Percentiles rank a stretch among this genome's conserved stretches.
Evolutionary conservation across 2,797 vertebrate species (phyloP).

Genomic region (Phoebastria nigripes): DNA sequence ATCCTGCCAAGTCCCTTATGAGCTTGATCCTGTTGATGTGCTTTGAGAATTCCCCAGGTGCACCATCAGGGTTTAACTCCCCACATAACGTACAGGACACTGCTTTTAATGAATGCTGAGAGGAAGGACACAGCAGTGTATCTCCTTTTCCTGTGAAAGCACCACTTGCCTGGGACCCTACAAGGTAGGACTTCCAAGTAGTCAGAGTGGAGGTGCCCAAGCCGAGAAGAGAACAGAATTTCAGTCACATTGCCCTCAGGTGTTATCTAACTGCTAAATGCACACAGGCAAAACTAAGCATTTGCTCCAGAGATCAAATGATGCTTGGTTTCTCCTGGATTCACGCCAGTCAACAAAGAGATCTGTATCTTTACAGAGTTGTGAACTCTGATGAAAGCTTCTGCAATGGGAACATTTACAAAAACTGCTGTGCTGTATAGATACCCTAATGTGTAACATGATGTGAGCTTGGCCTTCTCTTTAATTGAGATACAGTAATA

Average conservation of each 20-base stretch:
- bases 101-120: not conserved
- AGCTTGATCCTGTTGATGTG: not conserved
- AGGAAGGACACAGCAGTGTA: not conserved
- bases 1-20: not conserved
- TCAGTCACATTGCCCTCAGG: not conserved
- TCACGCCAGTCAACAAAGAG: not conserved
- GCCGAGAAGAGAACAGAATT: not conserved
- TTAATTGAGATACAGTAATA: not conserved
- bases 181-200: not conserved
- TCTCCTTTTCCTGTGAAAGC: not conserved
- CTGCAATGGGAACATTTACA: not conserved
- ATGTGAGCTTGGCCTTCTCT: not conserved
- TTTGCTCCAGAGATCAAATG: not conserved
- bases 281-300: not conserved
- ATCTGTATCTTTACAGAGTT: not conserved
- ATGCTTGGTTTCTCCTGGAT: not conserved
- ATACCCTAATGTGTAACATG: not conserved
- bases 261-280: not conserved
- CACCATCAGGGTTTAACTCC: not conserved
- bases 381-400: not conserved
- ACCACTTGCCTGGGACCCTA: not conserved
- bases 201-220: not conserved
- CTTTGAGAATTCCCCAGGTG: not conserved
- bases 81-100: not conserved
- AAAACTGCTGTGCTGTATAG: not conserved